Base-by-base conservation (phyloP, 2,797 vertebrate species). In the Centropyge bicolor region DNA sequence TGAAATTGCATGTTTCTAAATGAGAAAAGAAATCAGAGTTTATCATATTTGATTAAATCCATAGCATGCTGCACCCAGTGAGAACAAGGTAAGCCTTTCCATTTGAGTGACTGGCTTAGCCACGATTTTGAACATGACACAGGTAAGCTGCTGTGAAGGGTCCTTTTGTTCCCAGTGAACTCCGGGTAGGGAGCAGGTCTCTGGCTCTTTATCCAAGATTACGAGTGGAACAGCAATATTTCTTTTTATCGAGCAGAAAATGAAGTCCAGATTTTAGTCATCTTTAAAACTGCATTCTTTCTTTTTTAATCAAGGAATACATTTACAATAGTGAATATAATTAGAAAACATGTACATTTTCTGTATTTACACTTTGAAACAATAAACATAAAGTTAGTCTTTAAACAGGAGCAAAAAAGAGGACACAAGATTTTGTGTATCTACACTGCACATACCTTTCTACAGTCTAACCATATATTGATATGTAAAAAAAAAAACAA, bases 101-200 rank as follows among this genome's bases (percentile, higher is more conserved):
- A 40, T 78, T 72, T 41, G 62, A 70, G 67, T 68, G 61, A 75
- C 55, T 46, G 27, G 62, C 75, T 83, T 64, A 93, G 78, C 82
- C 70, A 45, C 27, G 8, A 66, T 88, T 86, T 76, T 84, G 65
- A 88, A 82, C 87, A 68, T 80, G 62, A 73, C 72, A 67, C 80
- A 88, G 73, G 80, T 88, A 89, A 90, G 78, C 84, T 84, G 70
- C 78, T 61, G 49, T 94, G 85, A 95, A 95, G 87, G 87, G 67
- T 77, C 45, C 64, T 78, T 88, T 93, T 94, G 89, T 94, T 91
- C 84, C 51, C 27, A 12, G 6, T 76, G 43, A 74, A 74, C 51
- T 83, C 66, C 57, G 70, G 20, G 27, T 13, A 59, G 38, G 70
- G 52, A 88, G 74, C 59, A 11, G 17, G 36, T 41, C 74, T 72